Base-by-base conservation (phyloP, 1,140 invertebrate species). In the Amyelois transitella region DNA sequence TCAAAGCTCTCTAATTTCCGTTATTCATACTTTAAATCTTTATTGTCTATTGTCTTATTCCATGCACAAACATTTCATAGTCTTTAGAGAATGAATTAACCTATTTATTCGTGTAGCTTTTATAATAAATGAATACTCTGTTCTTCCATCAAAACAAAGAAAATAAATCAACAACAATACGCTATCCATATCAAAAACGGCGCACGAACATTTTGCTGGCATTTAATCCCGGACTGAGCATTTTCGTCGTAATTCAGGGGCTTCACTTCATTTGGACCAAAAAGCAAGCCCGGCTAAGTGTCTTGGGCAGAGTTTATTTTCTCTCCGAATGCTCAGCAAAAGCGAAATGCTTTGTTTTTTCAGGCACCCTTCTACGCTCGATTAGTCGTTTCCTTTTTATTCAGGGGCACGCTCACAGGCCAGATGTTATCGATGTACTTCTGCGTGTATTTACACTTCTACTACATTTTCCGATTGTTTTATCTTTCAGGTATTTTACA, bases 261-360 rank as follows among this genome's bases (percentile, higher is more conserved):
- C 62, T 70, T 57, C 66, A 66, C 47, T 77, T 77, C 71, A 77
- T 77, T 77, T 69, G 62, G 53, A 60, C 66, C 19, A 48, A 28
- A 58, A 51, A 51, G 58, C 53, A 56, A 55, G 70, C 32, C 53
- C 51, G 52, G 62, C 66, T 67, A 66, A 63, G 65, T 73, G 70
- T 77, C 73, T 58, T 66, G 69, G 58, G 57, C 51, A 20, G 32
- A 55, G 75, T 76, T 77, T 75, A 77, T 77, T 77, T 80, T 77
- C 72, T 58, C 65, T 62, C 49, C 63, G 68, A 72, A 69, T 73
- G 66, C 56, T 60, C 71, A 24, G 60, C 60, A 66, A 70, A 68
- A 60, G 72, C 60, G 62, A 59, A 61, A 56, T 62, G 66, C 64
- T 79, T 79, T 81, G 75, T 77, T 81, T 77, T 75, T 67, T 63